Evolutionary conservation across 2,113 vertebrate species (phyloP).

Genomic region (Osmerus eperlanus): DNA sequence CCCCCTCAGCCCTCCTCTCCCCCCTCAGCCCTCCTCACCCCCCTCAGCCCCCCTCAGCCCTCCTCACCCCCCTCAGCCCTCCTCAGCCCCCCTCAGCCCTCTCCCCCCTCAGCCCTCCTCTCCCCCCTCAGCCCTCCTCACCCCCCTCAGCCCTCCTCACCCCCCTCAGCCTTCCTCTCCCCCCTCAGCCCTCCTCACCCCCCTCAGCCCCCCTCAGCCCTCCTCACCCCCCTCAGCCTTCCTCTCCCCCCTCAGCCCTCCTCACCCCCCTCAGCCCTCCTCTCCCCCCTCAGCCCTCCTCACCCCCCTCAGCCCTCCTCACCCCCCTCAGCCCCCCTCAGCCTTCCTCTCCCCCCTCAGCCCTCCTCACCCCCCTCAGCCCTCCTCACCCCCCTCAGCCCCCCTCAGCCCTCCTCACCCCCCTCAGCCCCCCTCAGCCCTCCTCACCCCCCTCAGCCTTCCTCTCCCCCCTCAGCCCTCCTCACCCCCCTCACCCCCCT

Average conservation of each 20-base stretch:
- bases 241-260: too few relatives aligned
- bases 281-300: conserved; percentile 39
- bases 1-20: not conserved
- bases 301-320: conserved; percentile 37
- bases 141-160: conserved; percentile 17
- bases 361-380: conserved; percentile 40
- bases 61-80: conserved; percentile 40
- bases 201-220: conserved; percentile 30
- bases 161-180: conserved; percentile 41
- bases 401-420: conserved; percentile 30
- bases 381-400: conserved; percentile 34
- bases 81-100: conserved; percentile 40
- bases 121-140: too few relatives aligned
- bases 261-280: conserved; percentile 40
- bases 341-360: conserved; percentile 42
- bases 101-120: too few relatives aligned
- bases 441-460: conserved; percentile 42
- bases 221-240: not conserved
- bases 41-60: conserved; percentile 41
- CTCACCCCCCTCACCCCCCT: conserved; percentile 35
- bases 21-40: too few relatives aligned
- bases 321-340: not conserved
- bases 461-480: conserved; percentile 39
- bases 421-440: not conserved
- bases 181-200: conserved; percentile 38